phyloP scores from a whole-genome alignment of 1,140 invertebrate genomes.

The Teleogryllus occipitalis region DNA sequence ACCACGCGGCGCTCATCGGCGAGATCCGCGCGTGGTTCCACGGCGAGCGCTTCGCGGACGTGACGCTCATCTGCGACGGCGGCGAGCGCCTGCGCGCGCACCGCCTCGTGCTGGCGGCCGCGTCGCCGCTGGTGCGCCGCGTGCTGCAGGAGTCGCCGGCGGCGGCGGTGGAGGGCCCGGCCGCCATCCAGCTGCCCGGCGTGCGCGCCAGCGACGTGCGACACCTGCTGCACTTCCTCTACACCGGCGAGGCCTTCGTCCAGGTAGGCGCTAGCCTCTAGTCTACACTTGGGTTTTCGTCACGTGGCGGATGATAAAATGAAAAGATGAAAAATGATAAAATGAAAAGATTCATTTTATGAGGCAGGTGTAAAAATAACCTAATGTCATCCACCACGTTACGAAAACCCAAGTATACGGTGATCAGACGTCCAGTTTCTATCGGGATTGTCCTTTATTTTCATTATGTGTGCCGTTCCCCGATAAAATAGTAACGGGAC shows the following conservation, averaged over 20 bases:
- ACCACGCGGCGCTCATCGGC: constrained; percentile 77
- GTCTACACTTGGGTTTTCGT: too few relatives aligned
- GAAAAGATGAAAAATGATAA: neutral
- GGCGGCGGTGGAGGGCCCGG: constrained; percentile 55
- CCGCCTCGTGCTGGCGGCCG: constrained; percentile 71
- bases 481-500: too few relatives aligned
- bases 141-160: constrained; percentile 63
- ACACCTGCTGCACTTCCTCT: constrained; percentile 71
- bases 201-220: constrained; percentile 65
- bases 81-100: constrained; percentile 43
- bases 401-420: too few relatives aligned
- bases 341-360: too few relatives aligned
- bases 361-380: neutral
- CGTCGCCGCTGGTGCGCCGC: constrained; percentile 67
- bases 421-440: too few relatives aligned
- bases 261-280: constrained; percentile 43
- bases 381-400: too few relatives aligned
- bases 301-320: too few relatives aligned
- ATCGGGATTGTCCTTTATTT: too few relatives aligned
- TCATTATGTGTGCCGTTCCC: too few relatives aligned
- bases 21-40: constrained; percentile 73
- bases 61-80: constrained; percentile 65
- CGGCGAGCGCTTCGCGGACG: constrained; percentile 66
- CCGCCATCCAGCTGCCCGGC: constrained; percentile 67
- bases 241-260: constrained; percentile 73